Evolutionary conservation across 2,113 vertebrate species (phyloP), one percentile per base, ranked within the genome.

Genomic region (Seriola rivoliana): DNA sequence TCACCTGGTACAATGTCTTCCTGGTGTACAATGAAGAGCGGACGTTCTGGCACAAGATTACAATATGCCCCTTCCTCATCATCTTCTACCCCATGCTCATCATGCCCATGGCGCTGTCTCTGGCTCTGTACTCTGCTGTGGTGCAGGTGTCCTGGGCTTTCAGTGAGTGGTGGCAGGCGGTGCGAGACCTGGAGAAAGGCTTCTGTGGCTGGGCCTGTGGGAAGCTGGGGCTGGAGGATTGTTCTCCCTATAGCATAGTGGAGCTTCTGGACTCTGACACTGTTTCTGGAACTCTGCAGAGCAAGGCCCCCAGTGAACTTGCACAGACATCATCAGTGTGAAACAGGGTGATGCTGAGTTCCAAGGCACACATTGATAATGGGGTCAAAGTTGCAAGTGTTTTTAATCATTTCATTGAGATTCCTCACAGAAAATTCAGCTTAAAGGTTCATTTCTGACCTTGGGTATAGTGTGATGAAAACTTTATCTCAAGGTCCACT

Each of bases 21-120:
- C 95, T 99, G 80, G 98, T 99, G 66, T 99, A 99, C 94, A 99
- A 99, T 0, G 98, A 99, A 93, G 97, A 99, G 84, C 97, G 98
- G 95, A 99, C 98, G 85, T 99, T 99, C 94, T 99, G 98, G 97
- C 98, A 99, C 92, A 99, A 99, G 94, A 97, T 99, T 25, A 98
- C 97, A 1, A 95, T 96, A 79, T 99, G 98, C 78, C 98, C 98
- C 25, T 97, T 97, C 85, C 95, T 99, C 77, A 97, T 99, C 66
- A 96, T 99, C 84, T 98, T 97, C 93, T 99, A 99, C 82, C 98
- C 98, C 2, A 91, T 97, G 92, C 96, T 99, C 88, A 99, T 99
- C 88, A 96, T 99, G 96, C 95, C 93, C 11, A 79, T 99, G 91
- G 97, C 98, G 1, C 85, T 97, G 78, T 97, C 97, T 14, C 92